phyloP scores from a whole-genome alignment of 2,888 invertebrate genomes.

The Spilarctia lutea region DNA sequence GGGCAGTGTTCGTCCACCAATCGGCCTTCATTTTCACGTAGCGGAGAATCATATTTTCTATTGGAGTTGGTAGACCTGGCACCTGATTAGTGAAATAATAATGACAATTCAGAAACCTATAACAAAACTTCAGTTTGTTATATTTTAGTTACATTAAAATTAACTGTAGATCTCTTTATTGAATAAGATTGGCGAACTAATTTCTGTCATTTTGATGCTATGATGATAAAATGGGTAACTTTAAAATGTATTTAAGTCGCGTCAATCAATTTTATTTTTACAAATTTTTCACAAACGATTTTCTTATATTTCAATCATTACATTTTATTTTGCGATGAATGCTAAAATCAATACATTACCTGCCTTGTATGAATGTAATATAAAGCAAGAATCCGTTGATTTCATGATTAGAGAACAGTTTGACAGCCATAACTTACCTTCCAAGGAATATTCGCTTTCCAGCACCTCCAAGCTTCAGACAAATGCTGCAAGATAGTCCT shows the following conservation, averaged over 20 bases:
- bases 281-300: too few species aligned
- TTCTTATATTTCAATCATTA: too few species aligned
- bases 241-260: too few species aligned
- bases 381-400: background rate
- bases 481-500: slow-evolving; percentile 99
- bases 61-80: slow-evolving; percentile 99
- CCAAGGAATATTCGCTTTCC: slow-evolving; percentile 99
- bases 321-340: too few species aligned
- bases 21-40: slow-evolving; percentile 99
- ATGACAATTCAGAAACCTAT: background rate
- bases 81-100: slow-evolving; percentile 83
- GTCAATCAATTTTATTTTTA: too few species aligned
- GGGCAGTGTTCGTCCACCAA: slow-evolving; percentile 99
- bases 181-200: too few species aligned
- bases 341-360: background rate
- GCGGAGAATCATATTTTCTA: slow-evolving; percentile 99
- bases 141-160: too few species aligned
- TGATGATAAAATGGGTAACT: too few species aligned
- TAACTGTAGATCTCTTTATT: too few species aligned
- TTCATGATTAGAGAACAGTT: background rate
- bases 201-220: too few species aligned
- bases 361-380: too few species aligned
- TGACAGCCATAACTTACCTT: slow-evolving; percentile 89
- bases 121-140: too few species aligned
- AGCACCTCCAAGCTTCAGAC: slow-evolving; percentile 99